Evolutionary conservation across 2,888 invertebrate species (phyloP).

Genomic region (Apotomis betuletana): DNA sequence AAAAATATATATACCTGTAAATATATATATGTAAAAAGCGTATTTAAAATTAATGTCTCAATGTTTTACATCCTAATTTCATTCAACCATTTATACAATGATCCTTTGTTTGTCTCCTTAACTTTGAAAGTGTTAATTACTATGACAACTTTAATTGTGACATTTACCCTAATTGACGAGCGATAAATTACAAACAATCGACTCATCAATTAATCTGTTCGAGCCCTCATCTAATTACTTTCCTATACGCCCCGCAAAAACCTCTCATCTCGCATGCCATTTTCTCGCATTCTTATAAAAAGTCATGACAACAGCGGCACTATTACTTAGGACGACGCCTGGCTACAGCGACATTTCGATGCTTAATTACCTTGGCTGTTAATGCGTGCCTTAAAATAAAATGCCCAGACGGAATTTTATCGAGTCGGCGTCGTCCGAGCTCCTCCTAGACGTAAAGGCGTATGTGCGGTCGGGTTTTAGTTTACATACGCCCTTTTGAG

Average conservation of each 20-base stretch:
- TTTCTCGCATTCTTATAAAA: conserved; percentile 26
- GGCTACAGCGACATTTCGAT: conserved; percentile 68
- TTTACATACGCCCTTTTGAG: background rate
- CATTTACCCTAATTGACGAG: background rate
- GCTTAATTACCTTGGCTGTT: conserved; percentile 74
- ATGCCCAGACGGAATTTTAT: conserved; percentile 68
- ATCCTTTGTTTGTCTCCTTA: too few relatives aligned
- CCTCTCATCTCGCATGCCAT: conserved; percentile 17
- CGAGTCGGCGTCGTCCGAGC: conserved; percentile 49
- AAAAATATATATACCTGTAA: too few relatives aligned
- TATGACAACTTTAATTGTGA: too few relatives aligned
- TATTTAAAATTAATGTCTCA: too few relatives aligned
- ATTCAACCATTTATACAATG: too few relatives aligned
- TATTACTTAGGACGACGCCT: conserved; percentile 72
- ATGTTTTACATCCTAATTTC: too few relatives aligned
- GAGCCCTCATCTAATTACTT: conserved; percentile 20
- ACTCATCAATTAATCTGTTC: conserved; percentile 11
- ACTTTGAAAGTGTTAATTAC: too few relatives aligned
- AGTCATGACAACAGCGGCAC: conserved; percentile 49
- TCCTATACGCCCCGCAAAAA: conserved; percentile 10
- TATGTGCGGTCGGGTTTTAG: background rate
- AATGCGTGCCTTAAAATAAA: conserved; percentile 70
- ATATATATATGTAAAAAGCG: too few relatives aligned
- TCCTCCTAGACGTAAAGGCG: conserved; percentile 38
- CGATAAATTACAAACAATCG: conserved; percentile 8